Conservation (phyloP, 2,113 vertebrate species). For the Xiphophorus hellerii region DNA sequence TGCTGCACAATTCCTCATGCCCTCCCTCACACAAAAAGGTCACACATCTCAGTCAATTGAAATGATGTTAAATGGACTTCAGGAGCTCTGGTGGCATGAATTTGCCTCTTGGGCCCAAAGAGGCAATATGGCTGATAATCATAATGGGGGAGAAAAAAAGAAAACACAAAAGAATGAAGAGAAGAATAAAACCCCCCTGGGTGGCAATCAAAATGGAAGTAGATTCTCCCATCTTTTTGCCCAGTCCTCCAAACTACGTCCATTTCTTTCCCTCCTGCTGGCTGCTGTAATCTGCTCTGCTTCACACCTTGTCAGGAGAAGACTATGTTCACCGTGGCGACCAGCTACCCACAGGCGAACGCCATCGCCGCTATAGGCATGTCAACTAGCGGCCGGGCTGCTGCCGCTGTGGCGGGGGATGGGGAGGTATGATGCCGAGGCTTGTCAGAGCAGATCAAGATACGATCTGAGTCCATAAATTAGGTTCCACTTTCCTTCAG, state of each 20-base stretch:
- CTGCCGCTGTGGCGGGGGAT: slow-evolving; percentile 26
- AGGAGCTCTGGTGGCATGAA: slow-evolving; percentile 48
- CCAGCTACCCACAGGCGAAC: slow-evolving; percentile 51
- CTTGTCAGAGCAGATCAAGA: slow-evolving; percentile 50
- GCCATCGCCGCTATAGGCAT: slow-evolving; percentile 27
- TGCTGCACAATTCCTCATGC: slow-evolving; percentile 64
- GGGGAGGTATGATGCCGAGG: slow-evolving; percentile 13
- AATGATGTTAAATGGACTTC: slow-evolving; percentile 72
- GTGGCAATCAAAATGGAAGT: slow-evolving; percentile 61
- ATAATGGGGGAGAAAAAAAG: slow-evolving; percentile 5
- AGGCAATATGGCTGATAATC: slow-evolving; percentile 51
- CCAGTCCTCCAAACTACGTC: slow-evolving; percentile 37
- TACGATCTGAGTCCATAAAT: slow-evolving; percentile 58
- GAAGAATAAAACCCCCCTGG: slow-evolving; percentile 46
- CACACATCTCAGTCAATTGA: slow-evolving; percentile 68
- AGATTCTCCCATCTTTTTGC: slow-evolving; percentile 54
- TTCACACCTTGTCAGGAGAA: slow-evolving; percentile 71
- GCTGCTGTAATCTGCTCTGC: slow-evolving; percentile 76
- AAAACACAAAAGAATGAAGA: slow-evolving; percentile 9
- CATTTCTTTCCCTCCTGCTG: slow-evolving; percentile 58
- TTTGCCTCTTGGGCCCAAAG: slow-evolving; percentile 35
- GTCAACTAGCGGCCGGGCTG: slow-evolving; percentile 46
- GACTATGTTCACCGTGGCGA: slow-evolving; percentile 44
- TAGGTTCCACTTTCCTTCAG: slow-evolving; percentile 50
- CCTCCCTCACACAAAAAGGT: slow-evolving; percentile 67